Conservation (phyloP, 2,797 vertebrate species). For the Acrossocheilus fasciatus region DNA sequence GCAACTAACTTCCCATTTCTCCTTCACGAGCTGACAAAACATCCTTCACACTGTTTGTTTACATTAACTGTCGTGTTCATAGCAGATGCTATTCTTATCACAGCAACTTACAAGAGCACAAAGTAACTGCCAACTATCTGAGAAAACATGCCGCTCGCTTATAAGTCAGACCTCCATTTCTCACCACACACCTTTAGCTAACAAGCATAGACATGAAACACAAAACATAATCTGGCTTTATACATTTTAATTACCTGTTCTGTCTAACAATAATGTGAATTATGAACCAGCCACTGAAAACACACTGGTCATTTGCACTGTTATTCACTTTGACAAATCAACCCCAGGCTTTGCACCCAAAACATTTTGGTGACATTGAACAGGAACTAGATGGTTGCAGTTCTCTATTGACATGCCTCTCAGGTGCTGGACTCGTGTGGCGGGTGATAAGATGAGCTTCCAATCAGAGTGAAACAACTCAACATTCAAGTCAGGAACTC, state of each 20-base stretch:
- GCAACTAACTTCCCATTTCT: not conserved
- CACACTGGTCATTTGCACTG: not conserved
- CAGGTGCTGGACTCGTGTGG: not conserved
- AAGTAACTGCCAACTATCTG: not conserved
- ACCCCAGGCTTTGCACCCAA: not conserved
- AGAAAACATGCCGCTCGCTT: not conserved
- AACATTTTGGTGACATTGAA: not conserved
- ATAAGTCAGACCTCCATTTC: conserved; percentile 3
- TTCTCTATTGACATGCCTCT: conserved; percentile 18
- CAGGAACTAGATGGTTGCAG: not conserved
- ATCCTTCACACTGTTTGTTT: not conserved
- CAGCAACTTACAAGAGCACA: not conserved
- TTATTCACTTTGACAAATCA: conserved; percentile 11
- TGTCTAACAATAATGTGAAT: not conserved
- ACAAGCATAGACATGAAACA: not conserved
- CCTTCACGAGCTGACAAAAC: not conserved
- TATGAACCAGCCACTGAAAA: not conserved
- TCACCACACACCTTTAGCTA: not conserved
- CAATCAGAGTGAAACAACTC: conserved; percentile 7
- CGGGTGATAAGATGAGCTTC: not conserved
- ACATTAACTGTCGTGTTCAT: not conserved
- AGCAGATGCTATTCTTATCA: not conserved
- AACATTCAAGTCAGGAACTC: conserved; percentile 33
- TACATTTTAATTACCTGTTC: conserved; percentile 9
- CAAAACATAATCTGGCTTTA: not conserved